Conservation (phyloP, 1,140 invertebrate genomes). For the Drosophila pachea region DNA sequence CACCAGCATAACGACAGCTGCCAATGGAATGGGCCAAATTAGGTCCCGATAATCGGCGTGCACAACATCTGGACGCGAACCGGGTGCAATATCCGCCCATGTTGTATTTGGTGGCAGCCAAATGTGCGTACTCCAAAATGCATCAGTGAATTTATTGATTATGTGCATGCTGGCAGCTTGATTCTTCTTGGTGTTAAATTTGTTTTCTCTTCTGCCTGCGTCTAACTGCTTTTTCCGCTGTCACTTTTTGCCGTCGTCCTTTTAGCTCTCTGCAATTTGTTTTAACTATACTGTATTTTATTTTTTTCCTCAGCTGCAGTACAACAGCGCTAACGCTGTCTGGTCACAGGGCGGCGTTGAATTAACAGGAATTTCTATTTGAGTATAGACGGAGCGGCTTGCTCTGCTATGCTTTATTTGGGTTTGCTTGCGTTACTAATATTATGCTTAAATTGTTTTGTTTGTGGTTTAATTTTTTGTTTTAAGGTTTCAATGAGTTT, state of each 20-base stretch:
- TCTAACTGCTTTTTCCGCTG: conserved; percentile 5
- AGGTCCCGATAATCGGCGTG: conserved; percentile 92
- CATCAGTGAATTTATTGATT: conserved; percentile 77
- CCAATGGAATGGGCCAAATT: conserved; percentile 89
- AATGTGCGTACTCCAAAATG: conserved; percentile 90
- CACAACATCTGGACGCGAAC: conserved; percentile 85
- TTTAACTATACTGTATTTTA: background rate
- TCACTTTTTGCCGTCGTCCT: background rate
- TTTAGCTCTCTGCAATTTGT: background rate
- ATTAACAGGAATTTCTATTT: conserved; percentile 17
- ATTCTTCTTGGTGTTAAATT: background rate
- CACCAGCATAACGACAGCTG: conserved; percentile 86
- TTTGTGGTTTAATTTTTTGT: conserved; percentile 2
- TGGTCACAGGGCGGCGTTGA: conserved; percentile 7
- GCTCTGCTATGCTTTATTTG: conserved; percentile 28
- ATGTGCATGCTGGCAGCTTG: conserved; percentile 55
- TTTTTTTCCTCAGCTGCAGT: background rate
- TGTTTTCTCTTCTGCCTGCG: background rate
- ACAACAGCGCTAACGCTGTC: background rate
- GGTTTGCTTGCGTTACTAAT: conserved; percentile 19
- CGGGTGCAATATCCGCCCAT: conserved; percentile 91
- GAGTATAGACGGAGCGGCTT: conserved; percentile 13
- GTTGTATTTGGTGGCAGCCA: conserved; percentile 94
- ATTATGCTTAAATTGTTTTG: background rate
- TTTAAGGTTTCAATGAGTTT: conserved; percentile 17